Evolutionary conservation across 1,140 invertebrate species (phyloP), one percentile per base, ranked within the genome.

Genomic region (Achatina immaculata): DNA sequence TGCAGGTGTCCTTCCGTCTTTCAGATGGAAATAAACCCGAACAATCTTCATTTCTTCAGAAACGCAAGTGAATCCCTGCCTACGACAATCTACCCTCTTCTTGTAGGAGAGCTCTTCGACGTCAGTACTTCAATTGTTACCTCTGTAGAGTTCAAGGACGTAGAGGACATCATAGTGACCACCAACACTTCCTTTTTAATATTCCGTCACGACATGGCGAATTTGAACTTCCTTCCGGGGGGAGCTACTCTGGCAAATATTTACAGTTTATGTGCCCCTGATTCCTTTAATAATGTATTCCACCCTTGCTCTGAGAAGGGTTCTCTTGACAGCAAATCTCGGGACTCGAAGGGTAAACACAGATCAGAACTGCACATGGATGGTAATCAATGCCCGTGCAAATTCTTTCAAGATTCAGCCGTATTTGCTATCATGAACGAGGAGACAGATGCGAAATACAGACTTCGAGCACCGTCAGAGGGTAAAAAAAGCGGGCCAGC

Each of bases 101-200:
- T 38, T 19, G 72, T 58, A 0, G 51, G 73, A n/a, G 76, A 77
- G 40, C 34, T 74, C 14, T 75, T 40, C 34, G 72, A 81, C 31
- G 62, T 81, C 43, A 69, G 24, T 16, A 81, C 58, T 21, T 66
- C 80, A 21, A 75, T 75, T 36, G 19, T 48, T 4, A 21, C 28
- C 2, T 40, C 58, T 2, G n/a, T 76, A 40, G 73, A 45, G 19
- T 45, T 55, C 51, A 48, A 48, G 34, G 21, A 45, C 28, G 24
- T 43, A 21, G 69, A 81, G 42, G 43, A 66, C 28, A 28, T 81
- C 16, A 80, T 74, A 31, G 51, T 83, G 7, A 76, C 48, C 31
- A 79, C 80, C n/a, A 83, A 83, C 55, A 42, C 38, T 42, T 82
- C 76, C 28, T 83, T 80, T 51, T 28, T 83, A 28, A 58, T 76